Evolutionary conservation across 2,888 invertebrate species (phyloP).

Genomic region (Sussaba pulchella): DNA sequence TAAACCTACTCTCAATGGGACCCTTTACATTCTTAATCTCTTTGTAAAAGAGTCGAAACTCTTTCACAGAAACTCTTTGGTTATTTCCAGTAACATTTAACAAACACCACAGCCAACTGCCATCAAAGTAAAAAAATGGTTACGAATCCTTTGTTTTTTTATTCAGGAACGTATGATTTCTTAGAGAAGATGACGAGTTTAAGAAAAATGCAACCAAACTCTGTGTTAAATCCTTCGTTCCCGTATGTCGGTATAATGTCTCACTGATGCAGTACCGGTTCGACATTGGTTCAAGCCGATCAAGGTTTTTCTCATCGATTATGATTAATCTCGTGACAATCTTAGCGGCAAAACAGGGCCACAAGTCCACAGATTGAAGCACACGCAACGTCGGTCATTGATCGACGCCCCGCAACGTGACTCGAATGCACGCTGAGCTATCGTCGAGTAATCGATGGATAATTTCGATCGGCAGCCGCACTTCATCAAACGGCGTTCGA

Average conservation of each 20-base stretch:
- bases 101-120: neutral
- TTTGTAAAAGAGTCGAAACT: slow-evolving; percentile 14
- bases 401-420: slow-evolving; percentile 12
- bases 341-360: slow-evolving; percentile 22
- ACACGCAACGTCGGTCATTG: slow-evolving; percentile 31
- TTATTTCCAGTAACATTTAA: neutral
- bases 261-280: neutral
- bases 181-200: too few relatives aligned
- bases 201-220: too few relatives aligned
- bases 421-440: slow-evolving; percentile 18
- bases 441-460: neutral
- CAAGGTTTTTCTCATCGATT: neutral
- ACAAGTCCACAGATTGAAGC: slow-evolving; percentile 61
- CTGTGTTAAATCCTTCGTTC: too few relatives aligned
- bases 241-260: too few relatives aligned
- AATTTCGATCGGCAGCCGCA: slow-evolving; percentile 30
- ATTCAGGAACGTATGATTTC: neutral
- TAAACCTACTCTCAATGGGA: slow-evolving; percentile 34
- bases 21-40: slow-evolving; percentile 51
- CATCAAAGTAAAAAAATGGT: neutral
- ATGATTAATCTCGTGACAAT: slow-evolving; percentile 7
- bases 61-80: neutral
- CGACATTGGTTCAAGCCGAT: neutral
- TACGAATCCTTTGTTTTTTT: neutral
- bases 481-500: slow-evolving; percentile 4